Evolutionary conservation across 2,113 vertebrate species (phyloP).

Genomic region (Pseudorhombus dupliciocellatus): DNA sequence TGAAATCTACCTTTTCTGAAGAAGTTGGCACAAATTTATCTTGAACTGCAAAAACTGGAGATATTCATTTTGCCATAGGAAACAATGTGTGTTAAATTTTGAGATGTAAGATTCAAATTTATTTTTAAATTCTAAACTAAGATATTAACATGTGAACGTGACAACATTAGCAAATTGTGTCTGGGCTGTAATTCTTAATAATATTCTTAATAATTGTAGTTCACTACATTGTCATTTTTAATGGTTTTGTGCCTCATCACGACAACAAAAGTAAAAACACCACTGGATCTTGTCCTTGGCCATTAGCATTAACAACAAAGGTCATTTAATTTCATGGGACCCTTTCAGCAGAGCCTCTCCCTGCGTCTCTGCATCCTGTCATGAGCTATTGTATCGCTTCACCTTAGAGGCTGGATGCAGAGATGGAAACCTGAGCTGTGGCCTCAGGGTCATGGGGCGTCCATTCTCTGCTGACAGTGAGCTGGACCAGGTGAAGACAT

Average conservation of each 20-base stretch:
- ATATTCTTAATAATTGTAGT: too few species aligned
- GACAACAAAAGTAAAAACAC: not conserved
- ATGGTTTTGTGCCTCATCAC: too few species aligned
- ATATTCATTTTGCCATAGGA: too few species aligned
- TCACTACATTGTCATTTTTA: too few species aligned
- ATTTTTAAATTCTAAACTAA: not conserved
- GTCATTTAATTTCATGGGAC: not conserved
- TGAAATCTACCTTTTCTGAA: too few species aligned
- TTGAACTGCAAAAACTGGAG: not conserved
- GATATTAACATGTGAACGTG: not conserved
- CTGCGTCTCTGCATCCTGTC: constrained; percentile 12
- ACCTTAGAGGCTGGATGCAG: constrained; percentile 42
- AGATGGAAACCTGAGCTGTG: constrained; percentile 64
- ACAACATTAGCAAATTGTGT: not conserved
- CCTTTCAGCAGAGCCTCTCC: constrained; percentile 18
- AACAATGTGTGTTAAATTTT: too few species aligned
- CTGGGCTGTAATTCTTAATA: not conserved
- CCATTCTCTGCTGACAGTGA: constrained; percentile 58
- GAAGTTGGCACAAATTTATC: too few species aligned
- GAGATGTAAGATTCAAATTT: not conserved
- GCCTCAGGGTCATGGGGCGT: constrained; percentile 51
- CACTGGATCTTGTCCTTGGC: not conserved
- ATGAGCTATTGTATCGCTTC: constrained; percentile 35
- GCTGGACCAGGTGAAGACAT: constrained; percentile 45
- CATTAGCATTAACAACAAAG: not conserved